phyloP scores from a whole-genome alignment of 2,888 invertebrate species.

The Xanthostigma xanthostigma region DNA sequence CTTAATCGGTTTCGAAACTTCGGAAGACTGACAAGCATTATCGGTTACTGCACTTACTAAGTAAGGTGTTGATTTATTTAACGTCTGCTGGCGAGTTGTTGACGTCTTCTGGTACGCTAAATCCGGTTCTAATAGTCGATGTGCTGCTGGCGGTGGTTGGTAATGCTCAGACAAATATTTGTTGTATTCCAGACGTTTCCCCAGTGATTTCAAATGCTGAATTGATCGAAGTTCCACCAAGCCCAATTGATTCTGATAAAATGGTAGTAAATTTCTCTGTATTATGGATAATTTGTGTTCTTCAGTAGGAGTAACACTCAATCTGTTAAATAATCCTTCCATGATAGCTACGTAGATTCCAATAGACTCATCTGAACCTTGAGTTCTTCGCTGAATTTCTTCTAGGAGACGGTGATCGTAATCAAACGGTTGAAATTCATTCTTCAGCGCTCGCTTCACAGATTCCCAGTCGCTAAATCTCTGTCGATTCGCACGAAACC shows the following conservation, averaged over 20 bases:
- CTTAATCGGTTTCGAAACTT: neutral
- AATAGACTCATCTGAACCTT: constrained; percentile 8
- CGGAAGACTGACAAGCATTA: neutral
- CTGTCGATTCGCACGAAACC: constrained; percentile 7
- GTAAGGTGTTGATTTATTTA: neutral
- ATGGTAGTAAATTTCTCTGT: constrained; percentile 9
- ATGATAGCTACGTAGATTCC: constrained; percentile 9
- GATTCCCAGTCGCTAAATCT: neutral
- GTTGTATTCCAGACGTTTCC: constrained; percentile 8
- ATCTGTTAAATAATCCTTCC: constrained; percentile 10
- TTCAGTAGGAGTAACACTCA: neutral
- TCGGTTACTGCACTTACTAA: neutral
- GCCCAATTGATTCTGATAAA: constrained; percentile 10
- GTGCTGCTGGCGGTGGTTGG: neutral
- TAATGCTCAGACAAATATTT: constrained; percentile 1
- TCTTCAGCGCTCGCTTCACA: neutral
- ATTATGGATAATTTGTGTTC: neutral
- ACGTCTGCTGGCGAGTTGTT: neutral
- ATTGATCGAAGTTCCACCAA: constrained; percentile 8
- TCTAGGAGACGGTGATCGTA: constrained; percentile 8
- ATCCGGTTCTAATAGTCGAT: constrained; percentile 9
- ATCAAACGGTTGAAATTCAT: constrained; percentile 7
- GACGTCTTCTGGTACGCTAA: constrained; percentile 5
- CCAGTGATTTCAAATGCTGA: constrained; percentile 7
- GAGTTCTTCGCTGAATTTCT: constrained; percentile 6